These are phyloP conservation scores for Ommatoiulus sabulosus DNA, from an alignment of 2,888 invertebrate genomes.

Conservation along the genomic window DNA sequence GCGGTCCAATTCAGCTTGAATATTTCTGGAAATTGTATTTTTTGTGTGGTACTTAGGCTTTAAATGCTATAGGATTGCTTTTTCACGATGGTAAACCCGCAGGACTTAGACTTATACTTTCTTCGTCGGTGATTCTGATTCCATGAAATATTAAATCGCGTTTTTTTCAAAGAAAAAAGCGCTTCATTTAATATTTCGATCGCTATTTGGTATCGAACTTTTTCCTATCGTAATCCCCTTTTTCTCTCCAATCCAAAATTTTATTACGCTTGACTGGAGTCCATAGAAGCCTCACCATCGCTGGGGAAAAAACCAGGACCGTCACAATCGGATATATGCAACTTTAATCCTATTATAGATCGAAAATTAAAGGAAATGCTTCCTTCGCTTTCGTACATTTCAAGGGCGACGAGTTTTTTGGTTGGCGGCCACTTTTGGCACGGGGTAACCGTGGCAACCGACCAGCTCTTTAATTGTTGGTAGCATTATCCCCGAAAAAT, in stretches of 20 bases:
- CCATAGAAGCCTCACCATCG: neutral
- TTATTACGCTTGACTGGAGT: conserved; percentile 5
- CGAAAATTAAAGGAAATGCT: conserved; percentile 45
- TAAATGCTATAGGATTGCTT: neutral
- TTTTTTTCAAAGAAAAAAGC: neutral
- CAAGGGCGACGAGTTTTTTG: neutral
- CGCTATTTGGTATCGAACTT: neutral
- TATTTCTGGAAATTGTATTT: neutral
- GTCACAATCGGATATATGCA: conserved; percentile 14
- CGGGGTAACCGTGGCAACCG: conserved; percentile 1
- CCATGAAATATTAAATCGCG: neutral
- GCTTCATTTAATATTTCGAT: neutral
- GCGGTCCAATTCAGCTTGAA: neutral
- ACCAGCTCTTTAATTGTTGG: neutral
- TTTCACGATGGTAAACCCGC: neutral
- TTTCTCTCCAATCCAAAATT: neutral
- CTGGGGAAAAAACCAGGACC: neutral
- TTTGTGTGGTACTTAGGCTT: neutral
- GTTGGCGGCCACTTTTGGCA: neutral
- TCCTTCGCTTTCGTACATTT: neutral
- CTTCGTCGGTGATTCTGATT: neutral
- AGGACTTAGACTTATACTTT: neutral
- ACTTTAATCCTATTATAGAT: conserved; percentile 45
- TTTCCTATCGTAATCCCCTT: neutral
- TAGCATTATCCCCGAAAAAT: neutral